Evolutionary conservation across 2,797 vertebrate genomes (phyloP), one percentile per base, ranked within the genome.

Genomic region (Graptemys geographica): DNA sequence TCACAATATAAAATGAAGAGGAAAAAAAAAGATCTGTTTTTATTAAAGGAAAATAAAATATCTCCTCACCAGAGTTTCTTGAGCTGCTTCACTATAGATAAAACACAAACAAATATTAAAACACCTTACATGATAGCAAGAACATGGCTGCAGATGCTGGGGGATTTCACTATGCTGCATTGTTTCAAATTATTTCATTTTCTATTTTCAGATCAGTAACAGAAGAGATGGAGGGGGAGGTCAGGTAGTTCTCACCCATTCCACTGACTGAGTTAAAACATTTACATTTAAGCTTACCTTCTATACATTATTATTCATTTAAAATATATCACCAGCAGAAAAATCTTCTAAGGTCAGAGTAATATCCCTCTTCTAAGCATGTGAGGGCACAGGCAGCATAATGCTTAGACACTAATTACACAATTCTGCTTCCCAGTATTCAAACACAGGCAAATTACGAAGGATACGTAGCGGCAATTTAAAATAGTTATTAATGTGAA

Each of bases 341-440:
- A 96, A 91, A 57, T 93, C 87, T 96, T 91, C 72, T 12, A 23
- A 91, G 33, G 87, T 92, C 44, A 91, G 3, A 90, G 86, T 28
- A 94, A 83, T 59, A 93, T 65, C 79, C 25, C 78, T 94, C 94
- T 51, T 87, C 31, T 51, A 86, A 91, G 52, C 69, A 95, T 89
- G 88, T 91, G 53, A 90, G 74, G 87, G 59, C 79, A 93, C 55
- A 92, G 19, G 8, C 80, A 96, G 37, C 85, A 93, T 79, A 92
- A 97, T 94, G 86, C 62, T 96, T 25, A 93, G 74, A 85, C 51
- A 80, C 79, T 94, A 95, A 96, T 97, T 95, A 90, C 25, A 90
- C 69, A 95, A 94, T 91, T 94, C 94, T 56, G 47, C 52, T 89
- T 87, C 57, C 79, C 80, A 65, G 84, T 94, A 89, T 95, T 95